These are phyloP conservation scores for Riparia riparia DNA, from an alignment of 2,113 vertebrate genomes.

Conservation along the genomic window DNA sequence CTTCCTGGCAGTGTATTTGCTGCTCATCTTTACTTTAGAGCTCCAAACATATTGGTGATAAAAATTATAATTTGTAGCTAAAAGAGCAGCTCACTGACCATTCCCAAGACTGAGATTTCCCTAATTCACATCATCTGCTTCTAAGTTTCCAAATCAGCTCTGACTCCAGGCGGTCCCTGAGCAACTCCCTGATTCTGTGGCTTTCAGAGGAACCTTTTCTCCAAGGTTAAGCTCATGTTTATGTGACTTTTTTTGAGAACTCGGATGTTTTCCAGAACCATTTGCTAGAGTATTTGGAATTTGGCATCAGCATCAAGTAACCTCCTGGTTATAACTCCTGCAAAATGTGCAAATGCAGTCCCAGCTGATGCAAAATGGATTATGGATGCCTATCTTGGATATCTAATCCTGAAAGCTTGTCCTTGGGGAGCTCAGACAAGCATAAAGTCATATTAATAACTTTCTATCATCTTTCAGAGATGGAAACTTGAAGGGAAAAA, in stretches of 20 bases:
- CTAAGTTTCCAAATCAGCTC: neutral
- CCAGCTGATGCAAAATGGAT: constrained; percentile 29
- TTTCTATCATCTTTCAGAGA: constrained; percentile 33
- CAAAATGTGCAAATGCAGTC: constrained; percentile 1
- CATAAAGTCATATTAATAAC: constrained; percentile 40
- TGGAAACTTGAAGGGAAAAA: neutral
- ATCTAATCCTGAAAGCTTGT: constrained; percentile 6
- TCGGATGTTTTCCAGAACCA: neutral
- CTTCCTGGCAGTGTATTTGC: neutral
- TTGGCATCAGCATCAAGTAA: neutral
- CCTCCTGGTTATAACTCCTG: neutral
- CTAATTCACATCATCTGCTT: neutral
- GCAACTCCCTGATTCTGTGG: neutral
- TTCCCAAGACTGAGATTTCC: neutral
- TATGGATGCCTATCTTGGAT: constrained; percentile 12
- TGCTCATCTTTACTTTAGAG: neutral
- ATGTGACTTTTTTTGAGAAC: neutral
- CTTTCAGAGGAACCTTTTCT: neutral
- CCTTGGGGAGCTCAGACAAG: constrained; percentile 38
- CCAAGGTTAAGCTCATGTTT: neutral
- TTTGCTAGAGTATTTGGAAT: neutral
- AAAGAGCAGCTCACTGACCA: neutral
- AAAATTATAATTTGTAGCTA: neutral
- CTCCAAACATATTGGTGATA: too few relatives aligned
- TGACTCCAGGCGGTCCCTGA: neutral